Evolutionary conservation across 2,888 invertebrate genomes (phyloP), one percentile per base, ranked within the genome.

Genomic region (Melanchra persicariae): DNA sequence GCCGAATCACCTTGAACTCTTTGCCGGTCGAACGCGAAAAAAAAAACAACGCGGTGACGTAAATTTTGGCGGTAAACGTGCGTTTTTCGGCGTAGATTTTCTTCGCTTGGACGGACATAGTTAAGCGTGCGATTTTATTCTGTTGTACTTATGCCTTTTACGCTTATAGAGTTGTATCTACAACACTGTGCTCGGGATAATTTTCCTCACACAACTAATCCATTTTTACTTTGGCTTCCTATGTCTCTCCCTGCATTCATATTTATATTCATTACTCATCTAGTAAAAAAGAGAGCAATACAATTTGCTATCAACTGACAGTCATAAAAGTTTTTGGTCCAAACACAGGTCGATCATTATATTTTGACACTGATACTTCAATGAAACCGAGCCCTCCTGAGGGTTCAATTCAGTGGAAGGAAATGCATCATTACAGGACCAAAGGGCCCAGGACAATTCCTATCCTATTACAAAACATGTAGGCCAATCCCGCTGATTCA

Each of bases 1-100:
- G 80, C 81, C 73, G 79, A 37, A 63, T 83, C 86, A 90, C 91
- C 92, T 91, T 92, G 91, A 92, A 91, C 91, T 90, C 85, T 70
- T 45, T 49, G 72, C 66, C 88, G 90, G 89, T 87, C 89, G 84
- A 80, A 70, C 66, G 58, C 80, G 82, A 87, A 87, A 87, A 87
- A 90, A 85, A 84, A 74, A 72, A 74, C 52, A 77, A 72, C 72
- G 67, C 76, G 66, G 24, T 91, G 91, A 91, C 91, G 91, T 90
- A 84, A 87, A 89, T 77, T 82, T 64, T 78, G 83, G 88, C 89
- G 89, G 86, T 87, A 87, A 87, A 22, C 26, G 67, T 22, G 30
- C 54, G 57, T 43, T 73, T 68, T 65, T 61, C 22, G 64, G 15
- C 58, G 61, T 52, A 43, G 30, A 79, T 77, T 79, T 74, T 69